Evolutionary conservation across 2,888 invertebrate species (phyloP), one percentile per base, ranked within the genome.

Genomic region (Congeria kusceri): DNA sequence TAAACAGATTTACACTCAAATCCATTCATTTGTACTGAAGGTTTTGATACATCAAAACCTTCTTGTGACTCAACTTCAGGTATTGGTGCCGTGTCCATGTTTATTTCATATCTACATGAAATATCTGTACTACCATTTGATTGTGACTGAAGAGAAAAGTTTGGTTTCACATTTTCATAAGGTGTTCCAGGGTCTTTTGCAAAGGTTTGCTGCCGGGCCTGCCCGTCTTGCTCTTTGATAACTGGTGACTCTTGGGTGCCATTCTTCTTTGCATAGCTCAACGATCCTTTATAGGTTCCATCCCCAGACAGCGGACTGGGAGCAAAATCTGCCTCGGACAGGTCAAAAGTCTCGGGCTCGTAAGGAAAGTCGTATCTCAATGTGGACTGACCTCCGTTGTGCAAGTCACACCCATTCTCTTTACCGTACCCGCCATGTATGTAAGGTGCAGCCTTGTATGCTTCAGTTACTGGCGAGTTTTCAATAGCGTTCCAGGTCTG

Each of bases 291-390:
- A 39, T 77, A 83, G 13, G 44, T 56, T 27, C 59, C 75, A 23
- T 75, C 68, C n/a, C 76, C 65, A 15, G 72, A 53, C 46, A 47
- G 73, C 27, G 73, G 56, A 27, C 86, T 82, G 1, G 89, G 89
- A 15, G 86, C 89, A 85, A 90, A 90, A 67, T 89, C 87, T 18
- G 90, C 90, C 62, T 89, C 90, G 11, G 89, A 86, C 23, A 90
- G 46, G 69, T 90, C 90, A 83, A 90, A 86, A n/a, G 77, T 80
- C 58, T 85, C 84, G 20, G 87, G 86, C 39, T 80, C 81, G 77
- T 88, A 87, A n/a, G 87, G 88, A 46, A 82, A 79, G 65, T 86
- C 87, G 80, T 88, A 88, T 44, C 71, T 64, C 25, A 82, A 56
- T 56, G 65, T 77, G 0, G 64, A 18, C 15, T 56, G 18, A 11